Percentiles rank a stretch among this genome's conserved stretches.
Conservation (phyloP, 2,888 invertebrate genomes). For the Phortica okadai region DNA sequence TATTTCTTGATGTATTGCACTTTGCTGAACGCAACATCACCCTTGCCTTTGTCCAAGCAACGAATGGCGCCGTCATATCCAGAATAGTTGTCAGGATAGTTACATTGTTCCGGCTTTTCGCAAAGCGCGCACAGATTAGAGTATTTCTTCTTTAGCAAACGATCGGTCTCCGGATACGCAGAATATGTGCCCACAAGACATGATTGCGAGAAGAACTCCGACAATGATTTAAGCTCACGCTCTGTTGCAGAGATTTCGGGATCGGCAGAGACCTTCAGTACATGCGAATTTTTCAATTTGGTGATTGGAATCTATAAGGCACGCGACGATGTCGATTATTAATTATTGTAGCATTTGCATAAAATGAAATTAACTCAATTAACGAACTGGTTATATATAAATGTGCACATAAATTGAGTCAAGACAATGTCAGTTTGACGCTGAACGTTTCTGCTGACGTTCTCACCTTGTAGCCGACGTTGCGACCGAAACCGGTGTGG, state of each 20-base stretch:
- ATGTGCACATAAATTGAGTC: background rate
- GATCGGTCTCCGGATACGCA: constrained; percentile 83
- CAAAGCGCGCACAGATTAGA: constrained; percentile 87
- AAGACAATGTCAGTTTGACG: background rate
- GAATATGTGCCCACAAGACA: constrained; percentile 93
- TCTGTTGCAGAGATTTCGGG: constrained; percentile 78
- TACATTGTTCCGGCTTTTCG: constrained; percentile 85
- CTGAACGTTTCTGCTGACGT: too few species aligned
- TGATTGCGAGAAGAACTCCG: constrained; percentile 87
- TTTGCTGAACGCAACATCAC: constrained; percentile 92
- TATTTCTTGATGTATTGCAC: constrained; percentile 87
- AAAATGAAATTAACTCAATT: background rate
- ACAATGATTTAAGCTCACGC: constrained; percentile 88
- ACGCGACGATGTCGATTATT: background rate
- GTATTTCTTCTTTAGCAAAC: constrained; percentile 84
- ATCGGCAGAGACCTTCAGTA: constrained; percentile 74
- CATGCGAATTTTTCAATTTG: constrained; percentile 84
- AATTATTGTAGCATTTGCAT: background rate
- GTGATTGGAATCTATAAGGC: constrained; percentile 81
- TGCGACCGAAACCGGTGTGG: constrained; percentile 91
- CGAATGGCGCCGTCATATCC: constrained; percentile 91
- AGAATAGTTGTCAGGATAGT: constrained; percentile 89
- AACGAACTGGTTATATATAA: background rate
- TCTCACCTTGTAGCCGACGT: constrained; percentile 89
- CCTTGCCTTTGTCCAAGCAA: constrained; percentile 88